These are phyloP conservation scores for Sebastes trivittatus DNA, from an alignment of 2,797 vertebrate species.

Conservation along the genomic window DNA sequence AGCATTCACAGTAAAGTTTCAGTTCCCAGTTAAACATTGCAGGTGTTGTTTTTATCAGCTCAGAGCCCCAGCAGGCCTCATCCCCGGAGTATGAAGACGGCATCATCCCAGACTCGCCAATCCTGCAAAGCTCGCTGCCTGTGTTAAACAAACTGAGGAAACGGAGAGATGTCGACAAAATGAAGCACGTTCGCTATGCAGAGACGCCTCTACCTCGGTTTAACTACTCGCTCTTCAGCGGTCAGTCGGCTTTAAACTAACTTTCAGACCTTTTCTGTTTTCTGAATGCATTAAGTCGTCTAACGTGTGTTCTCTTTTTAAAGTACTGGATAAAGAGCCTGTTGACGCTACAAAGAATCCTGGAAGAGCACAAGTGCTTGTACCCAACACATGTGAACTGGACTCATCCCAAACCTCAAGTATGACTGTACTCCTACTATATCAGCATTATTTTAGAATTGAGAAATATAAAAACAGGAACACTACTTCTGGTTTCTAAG, in stretches of 20 bases:
- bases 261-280: neutral
- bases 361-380: constrained; percentile 81
- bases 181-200: constrained; percentile 79
- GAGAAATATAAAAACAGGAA: neutral
- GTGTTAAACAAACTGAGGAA: constrained; percentile 87
- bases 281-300: neutral
- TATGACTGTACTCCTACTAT: constrained; percentile 24
- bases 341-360: constrained; percentile 44
- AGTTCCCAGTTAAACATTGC: constrained; percentile 10
- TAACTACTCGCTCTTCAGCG: constrained; percentile 58
- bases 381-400: constrained; percentile 90
- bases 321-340: constrained; percentile 46
- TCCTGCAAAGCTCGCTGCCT: constrained; percentile 83
- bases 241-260: constrained; percentile 27
- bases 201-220: constrained; percentile 76
- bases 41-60: constrained; percentile 39
- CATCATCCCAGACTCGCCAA: constrained; percentile 92
- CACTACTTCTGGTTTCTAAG: neutral
- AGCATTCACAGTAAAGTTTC: constrained; percentile 5
- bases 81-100: constrained; percentile 83
- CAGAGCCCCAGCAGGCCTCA: constrained; percentile 50
- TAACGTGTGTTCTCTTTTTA: neutral
- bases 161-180: constrained; percentile 77
- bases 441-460: neutral
- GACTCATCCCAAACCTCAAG: constrained; percentile 73